A percentile compares a stretch with the other conserved stretches of the same genome.
phyloP scores from a whole-genome alignment of 2,888 invertebrate species.

The Scaptomyza cyrtandrae region DNA sequence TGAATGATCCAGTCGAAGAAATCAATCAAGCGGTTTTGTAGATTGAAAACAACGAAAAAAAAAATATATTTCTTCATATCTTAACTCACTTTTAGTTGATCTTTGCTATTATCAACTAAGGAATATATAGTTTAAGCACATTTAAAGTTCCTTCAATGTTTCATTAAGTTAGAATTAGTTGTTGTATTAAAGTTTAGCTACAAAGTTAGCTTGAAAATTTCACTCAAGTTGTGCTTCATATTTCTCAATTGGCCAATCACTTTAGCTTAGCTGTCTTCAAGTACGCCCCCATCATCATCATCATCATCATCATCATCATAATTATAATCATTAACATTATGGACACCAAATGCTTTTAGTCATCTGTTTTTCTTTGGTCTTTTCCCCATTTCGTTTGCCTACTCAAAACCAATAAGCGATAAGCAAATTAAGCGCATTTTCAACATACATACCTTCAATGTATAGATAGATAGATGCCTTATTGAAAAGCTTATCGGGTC shows the following conservation, averaged over 20 bases:
- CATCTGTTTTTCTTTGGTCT: conserved; percentile 62
- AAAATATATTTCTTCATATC: no score
- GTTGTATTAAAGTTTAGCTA: no score
- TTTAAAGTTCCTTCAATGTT: no score
- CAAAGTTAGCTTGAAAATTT: neutral
- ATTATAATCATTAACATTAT: conserved; percentile 48
- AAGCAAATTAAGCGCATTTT: conserved; percentile 64
- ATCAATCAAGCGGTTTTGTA: neutral
- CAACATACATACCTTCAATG: conserved; percentile 51
- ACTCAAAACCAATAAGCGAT: conserved; percentile 41
- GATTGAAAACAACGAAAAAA: no score
- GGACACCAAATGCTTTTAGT: conserved; percentile 73
- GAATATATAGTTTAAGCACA: no score
- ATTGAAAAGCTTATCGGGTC: conserved; percentile 68
- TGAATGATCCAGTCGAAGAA: neutral
- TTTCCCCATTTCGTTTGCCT: neutral
- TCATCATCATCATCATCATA: conserved; percentile 10
- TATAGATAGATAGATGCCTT: no score
- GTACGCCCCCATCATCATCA: conserved; percentile 8
- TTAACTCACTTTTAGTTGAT: no score
- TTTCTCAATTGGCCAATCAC: conserved; percentile 30
- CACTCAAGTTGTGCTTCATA: neutral
- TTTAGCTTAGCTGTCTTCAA: conserved; percentile 22
- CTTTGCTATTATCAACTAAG: no score
- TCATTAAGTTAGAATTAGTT: no score